Base-by-base conservation (phyloP, 2,888 invertebrate genomes). In the Synergus gifuensis region DNA sequence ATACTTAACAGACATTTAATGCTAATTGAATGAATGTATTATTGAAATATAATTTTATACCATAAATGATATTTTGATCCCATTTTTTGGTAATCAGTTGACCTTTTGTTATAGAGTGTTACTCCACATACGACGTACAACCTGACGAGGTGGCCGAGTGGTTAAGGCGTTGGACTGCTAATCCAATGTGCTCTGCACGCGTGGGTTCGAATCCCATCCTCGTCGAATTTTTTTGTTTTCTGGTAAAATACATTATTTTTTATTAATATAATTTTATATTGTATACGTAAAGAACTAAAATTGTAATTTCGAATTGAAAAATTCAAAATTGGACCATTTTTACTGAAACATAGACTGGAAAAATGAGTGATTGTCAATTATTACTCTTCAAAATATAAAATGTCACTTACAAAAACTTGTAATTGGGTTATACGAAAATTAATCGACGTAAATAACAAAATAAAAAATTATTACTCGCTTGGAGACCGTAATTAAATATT, bases 91-190 rank as follows among this genome's bases (percentile, higher is more conserved):
- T 4, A n/a, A 18, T 11, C 18, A 9, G 18, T 44, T 66, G 44
- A 42, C 42, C 28, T 46, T 4, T 1, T 16, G 4, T 54, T 73
- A 54, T 54, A 54, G 2, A 49, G 49, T 18, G 73, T 36, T n/a
- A 54, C 18, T 73, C n/a, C 73, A 54, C 54, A 9, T 40, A n/a
- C 2, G 4, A 4, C n/a, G 4, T 28, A 73, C 28, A 62, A 64
- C 28, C 60, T 79, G 91, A 92, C 91, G 92, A 92, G 92, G 92
- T 92, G 92, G 92, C 92, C 92, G 92, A 92, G 92, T 92, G 92
- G 92, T 92, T 92, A 92, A 92, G 92, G 92, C 92, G 92, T 92
- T 92, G 92, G 92, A 92, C 92, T 92, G 92, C 92, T 92, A 92
- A 92, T 92, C 92, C 92, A 92, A 92, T 92, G 92, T 92, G 92